Evolutionary conservation across 2,113 vertebrate genomes (phyloP).

Genomic region (Mola mola): DNA sequence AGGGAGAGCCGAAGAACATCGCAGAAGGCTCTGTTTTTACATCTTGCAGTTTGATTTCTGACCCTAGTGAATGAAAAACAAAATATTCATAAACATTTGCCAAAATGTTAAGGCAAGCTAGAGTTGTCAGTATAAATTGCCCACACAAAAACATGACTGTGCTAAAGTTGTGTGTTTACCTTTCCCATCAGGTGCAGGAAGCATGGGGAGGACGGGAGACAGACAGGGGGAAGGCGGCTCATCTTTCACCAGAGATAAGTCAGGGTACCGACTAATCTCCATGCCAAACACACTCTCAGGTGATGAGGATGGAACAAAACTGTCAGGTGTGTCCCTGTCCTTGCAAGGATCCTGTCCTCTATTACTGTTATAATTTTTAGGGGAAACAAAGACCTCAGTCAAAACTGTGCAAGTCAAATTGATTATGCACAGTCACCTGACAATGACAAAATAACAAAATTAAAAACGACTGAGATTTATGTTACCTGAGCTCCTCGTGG

Average conservation of each 20-base stretch:
- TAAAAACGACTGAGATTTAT: constrained; percentile 1
- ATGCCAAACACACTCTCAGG: constrained; percentile 95
- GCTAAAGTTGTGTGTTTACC: constrained; percentile 73
- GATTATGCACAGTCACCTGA: neutral
- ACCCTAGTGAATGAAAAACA: constrained; percentile 74
- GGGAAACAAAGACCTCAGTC: constrained; percentile 3
- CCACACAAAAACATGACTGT: constrained; percentile 1
- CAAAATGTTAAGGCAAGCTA: neutral
- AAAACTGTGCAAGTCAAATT: constrained; percentile 1
- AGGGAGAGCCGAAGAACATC: constrained; percentile 79
- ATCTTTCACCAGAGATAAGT: constrained; percentile 91
- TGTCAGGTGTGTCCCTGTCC: constrained; percentile 93
- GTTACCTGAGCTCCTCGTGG: constrained; percentile 95
- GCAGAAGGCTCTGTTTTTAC: constrained; percentile 88
- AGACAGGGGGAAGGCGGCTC: constrained; percentile 91
- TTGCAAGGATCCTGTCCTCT: constrained; percentile 92
- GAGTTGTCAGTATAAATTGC: neutral
- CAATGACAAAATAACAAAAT: neutral
- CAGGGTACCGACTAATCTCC: constrained; percentile 94
- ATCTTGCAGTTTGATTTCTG: constrained; percentile 85
- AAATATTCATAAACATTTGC: neutral
- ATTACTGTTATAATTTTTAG: constrained; percentile 43
- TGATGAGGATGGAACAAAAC: constrained; percentile 97
- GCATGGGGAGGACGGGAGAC: constrained; percentile 93
- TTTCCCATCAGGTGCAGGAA: constrained; percentile 90